A percentile compares a stretch with the other conserved stretches of the same genome.
Evolutionary conservation across 2,888 invertebrate genomes (phyloP).

Genomic region (Deroplatys truncata): DNA sequence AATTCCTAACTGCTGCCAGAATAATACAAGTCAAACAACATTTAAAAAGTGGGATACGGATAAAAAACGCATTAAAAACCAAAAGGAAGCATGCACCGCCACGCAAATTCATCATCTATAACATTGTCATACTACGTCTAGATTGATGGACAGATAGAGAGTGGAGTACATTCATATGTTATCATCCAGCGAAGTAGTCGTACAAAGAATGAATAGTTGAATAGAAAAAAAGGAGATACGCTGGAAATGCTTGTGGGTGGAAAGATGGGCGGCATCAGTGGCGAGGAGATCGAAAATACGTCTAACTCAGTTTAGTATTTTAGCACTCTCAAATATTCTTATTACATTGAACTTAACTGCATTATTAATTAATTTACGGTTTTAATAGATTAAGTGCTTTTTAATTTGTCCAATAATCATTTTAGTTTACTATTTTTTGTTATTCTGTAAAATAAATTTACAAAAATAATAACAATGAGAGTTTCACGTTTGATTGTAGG

Average conservation of each 20-base stretch:
- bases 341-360: too few species aligned
- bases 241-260: not conserved
- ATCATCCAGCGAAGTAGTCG: not conserved
- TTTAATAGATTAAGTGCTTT: too few species aligned
- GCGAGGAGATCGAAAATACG: too few species aligned
- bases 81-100: not conserved
- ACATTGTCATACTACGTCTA: constrained; percentile 11
- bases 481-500: too few species aligned
- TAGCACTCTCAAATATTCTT: too few species aligned
- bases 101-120: constrained; percentile 14
- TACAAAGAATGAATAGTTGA: constrained; percentile 7
- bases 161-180: constrained; percentile 7
- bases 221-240: not conserved
- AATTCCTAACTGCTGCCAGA: not conserved
- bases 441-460: too few species aligned
- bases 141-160: constrained; percentile 13
- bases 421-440: too few species aligned
- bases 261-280: not conserved
- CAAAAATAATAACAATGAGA: too few species aligned
- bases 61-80: not conserved
- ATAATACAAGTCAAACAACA: not conserved
- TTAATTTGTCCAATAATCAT: too few species aligned
- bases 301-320: too few species aligned
- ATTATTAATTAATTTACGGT: too few species aligned
- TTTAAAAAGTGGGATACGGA: not conserved